Evolutionary conservation across 2,797 vertebrate genomes (phyloP).

Genomic region (Simalia tracyae): DNA sequence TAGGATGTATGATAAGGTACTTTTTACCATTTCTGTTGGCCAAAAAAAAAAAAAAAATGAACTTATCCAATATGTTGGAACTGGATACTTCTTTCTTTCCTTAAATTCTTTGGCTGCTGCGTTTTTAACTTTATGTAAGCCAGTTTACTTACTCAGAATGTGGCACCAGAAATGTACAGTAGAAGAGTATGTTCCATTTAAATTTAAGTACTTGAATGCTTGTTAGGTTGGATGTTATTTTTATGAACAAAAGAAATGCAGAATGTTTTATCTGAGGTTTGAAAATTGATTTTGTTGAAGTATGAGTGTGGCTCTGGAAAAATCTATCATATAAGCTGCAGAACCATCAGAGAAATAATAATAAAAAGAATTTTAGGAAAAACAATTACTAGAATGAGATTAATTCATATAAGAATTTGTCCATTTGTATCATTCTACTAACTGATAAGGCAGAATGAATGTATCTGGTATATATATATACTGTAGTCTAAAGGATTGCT

Average conservation of each 20-base stretch:
- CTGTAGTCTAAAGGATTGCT: neutral
- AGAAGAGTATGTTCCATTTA: neutral
- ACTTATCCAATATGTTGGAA: rapidly evolving
- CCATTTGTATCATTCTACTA: neutral
- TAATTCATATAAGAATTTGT: neutral
- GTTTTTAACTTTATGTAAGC: neutral
- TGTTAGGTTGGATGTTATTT: neutral
- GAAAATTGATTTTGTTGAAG: neutral
- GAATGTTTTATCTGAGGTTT: neutral
- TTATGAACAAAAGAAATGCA: neutral
- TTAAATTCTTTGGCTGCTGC: neutral
- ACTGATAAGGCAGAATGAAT: neutral
- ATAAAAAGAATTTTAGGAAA: neutral
- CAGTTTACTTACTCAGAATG: neutral
- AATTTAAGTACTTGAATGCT: neutral
- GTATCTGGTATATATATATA: neutral
- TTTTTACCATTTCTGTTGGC: neutral
- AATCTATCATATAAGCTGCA: neutral
- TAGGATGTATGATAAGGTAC: constrained; percentile 98
- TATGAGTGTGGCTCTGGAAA: neutral
- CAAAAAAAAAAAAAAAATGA: rapidly evolving
- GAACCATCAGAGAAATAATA: neutral
- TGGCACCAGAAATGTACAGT: neutral
- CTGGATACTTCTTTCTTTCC: neutral
- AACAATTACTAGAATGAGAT: neutral